phyloP scores from a whole-genome alignment of 2,113 vertebrate species.

The Syngnathus floridae region DNA sequence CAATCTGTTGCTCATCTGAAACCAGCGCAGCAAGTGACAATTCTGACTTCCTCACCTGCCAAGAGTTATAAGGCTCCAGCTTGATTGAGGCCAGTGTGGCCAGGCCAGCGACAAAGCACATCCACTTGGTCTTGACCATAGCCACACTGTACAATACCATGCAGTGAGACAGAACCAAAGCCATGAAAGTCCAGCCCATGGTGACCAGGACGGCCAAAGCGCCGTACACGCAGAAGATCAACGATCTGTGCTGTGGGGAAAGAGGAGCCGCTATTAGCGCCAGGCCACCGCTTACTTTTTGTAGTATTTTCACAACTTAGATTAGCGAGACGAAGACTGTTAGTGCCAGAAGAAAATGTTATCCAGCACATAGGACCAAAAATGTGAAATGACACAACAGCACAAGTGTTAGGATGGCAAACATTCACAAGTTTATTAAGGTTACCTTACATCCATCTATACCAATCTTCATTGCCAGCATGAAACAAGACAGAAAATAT shows the following conservation, averaged over 20 bases:
- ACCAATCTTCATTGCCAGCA: constrained; percentile 66
- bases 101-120: constrained; percentile 81
- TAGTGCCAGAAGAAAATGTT: no score
- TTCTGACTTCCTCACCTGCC: constrained; percentile 77
- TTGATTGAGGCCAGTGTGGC: constrained; percentile 89
- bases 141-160: constrained; percentile 81
- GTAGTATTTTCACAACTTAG: neutral
- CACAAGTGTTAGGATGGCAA: constrained; percentile 15
- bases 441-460: constrained; percentile 70
- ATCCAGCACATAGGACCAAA: no score
- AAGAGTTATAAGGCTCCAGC: constrained; percentile 84
- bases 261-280: constrained; percentile 23
- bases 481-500: constrained; percentile 58
- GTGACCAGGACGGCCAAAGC: constrained; percentile 76
- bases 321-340: neutral
- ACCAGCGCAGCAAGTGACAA: neutral
- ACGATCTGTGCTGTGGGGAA: constrained; percentile 81
- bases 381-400: constrained; percentile 19
- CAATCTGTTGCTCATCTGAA: neutral
- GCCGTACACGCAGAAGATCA: constrained; percentile 84
- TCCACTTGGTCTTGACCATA: constrained; percentile 81
- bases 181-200: constrained; percentile 85
- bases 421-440: constrained; percentile 35
- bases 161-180: constrained; percentile 87
- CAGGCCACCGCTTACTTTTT: no score